A percentile compares a stretch with the other conserved stretches of the same genome.
phyloP scores from a whole-genome alignment of 2,797 vertebrate species.

The Pipistrellus kuhlii region DNA sequence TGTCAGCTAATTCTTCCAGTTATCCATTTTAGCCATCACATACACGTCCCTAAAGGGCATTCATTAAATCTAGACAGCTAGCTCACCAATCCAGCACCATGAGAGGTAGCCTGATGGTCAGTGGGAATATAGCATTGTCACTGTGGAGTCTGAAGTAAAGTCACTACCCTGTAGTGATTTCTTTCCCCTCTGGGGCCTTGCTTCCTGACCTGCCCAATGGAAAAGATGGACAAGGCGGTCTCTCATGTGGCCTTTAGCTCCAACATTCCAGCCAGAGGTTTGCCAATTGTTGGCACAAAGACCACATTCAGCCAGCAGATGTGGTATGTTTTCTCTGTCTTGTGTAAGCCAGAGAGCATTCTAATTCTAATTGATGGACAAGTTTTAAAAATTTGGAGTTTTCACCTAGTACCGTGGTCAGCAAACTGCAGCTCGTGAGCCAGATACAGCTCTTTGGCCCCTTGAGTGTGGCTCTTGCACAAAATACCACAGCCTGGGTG shows the following conservation, averaged over 20 bases:
- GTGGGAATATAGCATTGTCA: background rate
- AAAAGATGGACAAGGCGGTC: background rate
- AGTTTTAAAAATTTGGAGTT: background rate
- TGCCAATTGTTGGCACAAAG: background rate
- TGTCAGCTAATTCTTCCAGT: conserved; percentile 55
- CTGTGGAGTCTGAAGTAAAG: background rate
- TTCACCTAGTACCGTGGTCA: background rate
- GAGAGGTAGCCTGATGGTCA: background rate
- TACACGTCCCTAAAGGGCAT: background rate
- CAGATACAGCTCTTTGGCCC: too few species aligned
- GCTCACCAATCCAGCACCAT: background rate
- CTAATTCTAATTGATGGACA: background rate
- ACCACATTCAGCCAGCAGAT: background rate
- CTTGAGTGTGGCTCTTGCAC: too few species aligned
- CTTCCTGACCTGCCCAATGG: background rate
- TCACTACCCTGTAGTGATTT: background rate
- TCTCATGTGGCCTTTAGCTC: background rate
- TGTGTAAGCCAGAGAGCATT: background rate
- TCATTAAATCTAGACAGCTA: background rate
- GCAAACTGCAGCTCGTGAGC: too few species aligned
- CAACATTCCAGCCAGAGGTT: background rate
- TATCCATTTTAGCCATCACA: conserved; percentile 39
- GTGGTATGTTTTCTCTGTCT: background rate
- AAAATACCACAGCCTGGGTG: too few species aligned
- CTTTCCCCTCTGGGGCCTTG: background rate